Evolutionary conservation across 1,140 invertebrate genomes (phyloP).

Genomic region (Anadara kagoshimensis): DNA sequence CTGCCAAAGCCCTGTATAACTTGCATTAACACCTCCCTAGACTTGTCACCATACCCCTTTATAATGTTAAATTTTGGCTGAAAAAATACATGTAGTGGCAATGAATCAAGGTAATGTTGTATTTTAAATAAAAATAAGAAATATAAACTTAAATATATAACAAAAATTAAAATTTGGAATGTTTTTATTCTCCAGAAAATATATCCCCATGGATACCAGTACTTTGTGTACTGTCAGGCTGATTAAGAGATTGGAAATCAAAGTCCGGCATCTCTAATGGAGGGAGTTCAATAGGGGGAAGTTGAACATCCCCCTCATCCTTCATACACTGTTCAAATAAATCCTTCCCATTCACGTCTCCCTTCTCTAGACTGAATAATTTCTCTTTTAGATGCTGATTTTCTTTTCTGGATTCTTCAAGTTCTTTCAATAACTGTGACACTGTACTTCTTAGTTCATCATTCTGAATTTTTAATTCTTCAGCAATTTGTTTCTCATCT

Average conservation of each 20-base stretch:
- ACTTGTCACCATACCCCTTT: too few relatives aligned
- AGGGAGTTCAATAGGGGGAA: conserved; percentile 38
- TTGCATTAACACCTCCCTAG: too few relatives aligned
- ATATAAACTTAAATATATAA: too few relatives aligned
- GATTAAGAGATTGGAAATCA: conserved; percentile 41
- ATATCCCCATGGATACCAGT: too few relatives aligned
- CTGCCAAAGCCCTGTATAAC: too few relatives aligned
- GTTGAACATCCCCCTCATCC: conserved; percentile 5
- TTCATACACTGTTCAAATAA: conserved; percentile 16
- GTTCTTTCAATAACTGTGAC: conserved; percentile 39
- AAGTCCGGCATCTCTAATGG: conserved; percentile 48
- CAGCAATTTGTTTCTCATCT: conserved; percentile 50
- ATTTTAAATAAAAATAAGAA: too few relatives aligned
- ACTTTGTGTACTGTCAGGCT: too few relatives aligned
- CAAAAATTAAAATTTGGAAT: too few relatives aligned
- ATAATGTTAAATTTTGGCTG: too few relatives aligned
- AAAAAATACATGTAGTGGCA: too few relatives aligned
- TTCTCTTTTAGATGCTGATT: conserved; percentile 30
- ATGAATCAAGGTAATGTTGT: too few relatives aligned
- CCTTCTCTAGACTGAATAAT: conserved; percentile 5
- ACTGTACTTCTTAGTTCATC: conserved; percentile 48
- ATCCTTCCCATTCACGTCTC: conserved; percentile 6
- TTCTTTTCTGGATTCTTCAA: conserved; percentile 32
- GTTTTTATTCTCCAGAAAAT: too few relatives aligned
- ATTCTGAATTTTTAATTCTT: conserved; percentile 50